Conservation (phyloP, 2,113 vertebrate species). For the Tachuris rubrigastra region DNA sequence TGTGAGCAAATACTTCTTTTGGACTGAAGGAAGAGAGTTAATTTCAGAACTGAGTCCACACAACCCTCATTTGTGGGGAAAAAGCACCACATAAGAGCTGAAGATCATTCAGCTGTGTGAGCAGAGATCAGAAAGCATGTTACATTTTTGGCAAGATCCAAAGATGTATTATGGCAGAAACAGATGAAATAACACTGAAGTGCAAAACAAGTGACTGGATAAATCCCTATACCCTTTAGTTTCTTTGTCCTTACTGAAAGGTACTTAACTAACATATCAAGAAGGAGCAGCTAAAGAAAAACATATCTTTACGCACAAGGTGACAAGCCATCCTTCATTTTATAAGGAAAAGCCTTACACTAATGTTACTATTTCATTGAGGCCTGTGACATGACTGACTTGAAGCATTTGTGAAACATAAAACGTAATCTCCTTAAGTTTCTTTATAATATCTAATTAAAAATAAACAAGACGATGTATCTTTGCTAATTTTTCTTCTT, state of each 20-base stretch:
- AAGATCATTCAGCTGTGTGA: neutral
- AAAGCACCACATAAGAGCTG: neutral
- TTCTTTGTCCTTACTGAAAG: neutral
- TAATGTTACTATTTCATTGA: neutral
- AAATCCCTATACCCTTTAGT: neutral
- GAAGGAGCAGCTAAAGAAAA: neutral
- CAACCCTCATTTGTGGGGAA: neutral
- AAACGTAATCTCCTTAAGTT: neutral
- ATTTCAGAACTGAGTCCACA: neutral
- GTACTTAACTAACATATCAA: neutral
- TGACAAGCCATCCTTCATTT: neutral
- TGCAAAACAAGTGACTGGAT: neutral
- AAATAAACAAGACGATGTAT: neutral
- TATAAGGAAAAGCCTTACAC: neutral
- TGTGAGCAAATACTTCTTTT: neutral
- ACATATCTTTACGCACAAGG: neutral
- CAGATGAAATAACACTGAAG: neutral
- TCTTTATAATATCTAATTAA: neutral
- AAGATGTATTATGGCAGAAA: neutral
- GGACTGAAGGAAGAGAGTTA: neutral
- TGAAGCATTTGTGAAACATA: neutral
- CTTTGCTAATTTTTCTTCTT: neutral
- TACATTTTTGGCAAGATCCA: neutral
- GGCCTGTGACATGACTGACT: neutral
- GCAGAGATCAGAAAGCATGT: neutral